Conservation (phyloP, 23 tunicate genomes). For the Halocynthia roretzi region DNA sequence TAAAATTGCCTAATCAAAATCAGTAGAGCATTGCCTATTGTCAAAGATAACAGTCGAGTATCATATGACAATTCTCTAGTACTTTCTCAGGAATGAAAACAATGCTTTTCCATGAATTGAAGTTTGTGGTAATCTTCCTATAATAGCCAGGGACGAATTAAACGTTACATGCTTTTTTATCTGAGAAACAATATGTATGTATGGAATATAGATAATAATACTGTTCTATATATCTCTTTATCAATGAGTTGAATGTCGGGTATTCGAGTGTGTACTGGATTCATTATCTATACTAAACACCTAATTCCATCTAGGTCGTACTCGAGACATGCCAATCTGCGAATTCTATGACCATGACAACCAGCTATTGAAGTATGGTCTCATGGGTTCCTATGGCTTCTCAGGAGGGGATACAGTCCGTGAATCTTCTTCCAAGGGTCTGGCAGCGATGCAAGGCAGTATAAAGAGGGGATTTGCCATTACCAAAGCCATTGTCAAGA, state of each 20-base stretch:
- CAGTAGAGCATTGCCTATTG: too few species aligned
- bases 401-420: conserved; percentile 22
- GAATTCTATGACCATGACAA: conserved; percentile 6
- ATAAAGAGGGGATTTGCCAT: conserved; percentile 17
- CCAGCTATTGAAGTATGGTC: conserved; percentile 10
- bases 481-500: conserved; percentile 25
- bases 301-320: conserved; percentile 3
- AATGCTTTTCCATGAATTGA: too few species aligned
- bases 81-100: too few species aligned
- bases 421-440: background rate
- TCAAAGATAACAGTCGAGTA: too few species aligned
- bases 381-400: conserved; percentile 17
- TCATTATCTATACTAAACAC: background rate
- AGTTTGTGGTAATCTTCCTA: too few species aligned
- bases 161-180: too few species aligned
- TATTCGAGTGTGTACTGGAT: background rate
- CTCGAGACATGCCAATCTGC: conserved; percentile 4
- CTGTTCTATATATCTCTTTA: background rate
- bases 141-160: too few species aligned
- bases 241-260: background rate
- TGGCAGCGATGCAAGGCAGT: conserved; percentile 19
- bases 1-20: too few species aligned
- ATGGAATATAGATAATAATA: background rate
- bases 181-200: background rate
- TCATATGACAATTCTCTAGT: too few species aligned